Evolutionary conservation across 92 coral and sea anemone genomes (phyloP), one percentile per base, ranked within the genome.

Genomic region (Porites rus): DNA sequence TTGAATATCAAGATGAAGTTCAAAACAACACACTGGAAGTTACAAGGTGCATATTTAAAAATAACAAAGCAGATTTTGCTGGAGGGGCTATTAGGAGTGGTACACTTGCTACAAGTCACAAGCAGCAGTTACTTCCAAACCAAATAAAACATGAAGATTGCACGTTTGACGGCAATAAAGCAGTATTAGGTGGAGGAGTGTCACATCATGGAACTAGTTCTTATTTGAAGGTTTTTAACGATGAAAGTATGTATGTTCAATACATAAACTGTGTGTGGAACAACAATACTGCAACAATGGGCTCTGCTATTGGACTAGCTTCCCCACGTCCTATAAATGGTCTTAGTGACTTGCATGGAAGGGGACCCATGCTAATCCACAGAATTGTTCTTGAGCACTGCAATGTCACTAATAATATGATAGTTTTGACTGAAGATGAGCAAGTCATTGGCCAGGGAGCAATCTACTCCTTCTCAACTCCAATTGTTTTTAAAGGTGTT

Each of bases 51-150:
- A 21, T 22, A 46, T 86, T 92, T 51, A 58, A 51, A 9, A 90
- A 86, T 28, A 96, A 96, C 83, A 69, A 14, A 76, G 94, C 90
- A 12, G 21, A 61, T 19, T 93, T 83, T 72, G 96, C 92, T 18
- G 99, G 99, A 53, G 99, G 98, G 10, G 99, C 93, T 4, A 87
- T 89, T 0, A 90, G 98, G 63, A 86, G 94, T 79, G 96, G 95
- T 12, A 87, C 90, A 13, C 8, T 8, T 66, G 77, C 86, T 16
- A n/a, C 60, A 7, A 62, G 78, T 69, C 72, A 11, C 61, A 28
- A n/a, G 2, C 54, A 9, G 52, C 75, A 72, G 5, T 80, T 93
- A 51, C 20, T 53, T 61, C 77, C 75, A 51, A 97, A 92, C 81
- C 89, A 65, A 9, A 79, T 94, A 51, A 25, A 2, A 12, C 84